A percentile compares a stretch with the other conserved stretches of the same genome.
These are phyloP conservation scores for Galbula dea DNA, from an alignment of 2,113 vertebrate species.

Conservation along the genomic window DNA sequence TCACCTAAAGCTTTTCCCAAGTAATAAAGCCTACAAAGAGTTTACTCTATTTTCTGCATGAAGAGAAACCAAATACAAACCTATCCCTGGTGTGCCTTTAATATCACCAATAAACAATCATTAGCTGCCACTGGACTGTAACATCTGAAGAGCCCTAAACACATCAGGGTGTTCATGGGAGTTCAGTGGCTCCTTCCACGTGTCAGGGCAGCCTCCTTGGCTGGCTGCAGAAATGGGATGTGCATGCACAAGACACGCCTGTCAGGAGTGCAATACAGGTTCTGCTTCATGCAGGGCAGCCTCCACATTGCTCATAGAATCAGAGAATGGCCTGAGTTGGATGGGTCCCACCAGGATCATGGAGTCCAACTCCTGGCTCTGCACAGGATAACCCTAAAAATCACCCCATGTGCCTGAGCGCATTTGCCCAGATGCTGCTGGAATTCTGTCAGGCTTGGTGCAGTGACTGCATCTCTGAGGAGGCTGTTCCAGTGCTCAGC, in stretches of 20 bases:
- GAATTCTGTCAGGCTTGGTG: too few relatives aligned
- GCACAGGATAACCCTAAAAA: too few relatives aligned
- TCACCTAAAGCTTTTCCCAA: slow-evolving; percentile 9
- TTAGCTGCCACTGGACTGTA: slow-evolving; percentile 38
- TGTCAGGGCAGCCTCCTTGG: neutral
- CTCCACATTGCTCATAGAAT: neutral
- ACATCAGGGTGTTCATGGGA: neutral
- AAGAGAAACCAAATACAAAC: slow-evolving; percentile 51
- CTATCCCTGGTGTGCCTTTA: slow-evolving; percentile 47
- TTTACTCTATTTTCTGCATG: slow-evolving; percentile 59
- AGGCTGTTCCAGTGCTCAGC: too few relatives aligned
- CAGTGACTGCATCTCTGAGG: too few relatives aligned
- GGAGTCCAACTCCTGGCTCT: too few relatives aligned
- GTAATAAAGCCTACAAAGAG: slow-evolving; percentile 37
- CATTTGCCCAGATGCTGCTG: too few relatives aligned
- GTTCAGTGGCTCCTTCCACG: neutral
- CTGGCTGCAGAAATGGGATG: neutral
- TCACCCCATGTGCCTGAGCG: too few relatives aligned
- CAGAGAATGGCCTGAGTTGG: too few relatives aligned
- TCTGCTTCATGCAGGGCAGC: neutral
- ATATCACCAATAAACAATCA: slow-evolving; percentile 64
- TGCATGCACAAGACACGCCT: neutral
- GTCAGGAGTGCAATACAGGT: neutral
- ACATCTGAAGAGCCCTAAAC: slow-evolving; percentile 41
- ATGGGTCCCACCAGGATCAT: too few relatives aligned